These are phyloP conservation scores for Bradysia coprophila DNA, from an alignment of 1,140 invertebrate species.

Conservation along the genomic window DNA sequence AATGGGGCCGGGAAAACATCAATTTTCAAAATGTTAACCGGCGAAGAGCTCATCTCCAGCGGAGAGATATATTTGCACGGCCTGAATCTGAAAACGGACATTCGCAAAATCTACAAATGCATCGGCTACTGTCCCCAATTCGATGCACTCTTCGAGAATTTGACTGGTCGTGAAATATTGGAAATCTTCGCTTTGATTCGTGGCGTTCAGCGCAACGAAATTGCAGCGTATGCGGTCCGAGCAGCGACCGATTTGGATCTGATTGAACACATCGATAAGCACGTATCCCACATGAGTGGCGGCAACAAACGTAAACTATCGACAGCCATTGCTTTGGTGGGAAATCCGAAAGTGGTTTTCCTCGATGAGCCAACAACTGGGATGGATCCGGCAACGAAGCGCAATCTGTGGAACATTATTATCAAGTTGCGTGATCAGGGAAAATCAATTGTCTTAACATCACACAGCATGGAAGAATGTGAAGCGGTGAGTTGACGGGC, in stretches of 20 bases:
- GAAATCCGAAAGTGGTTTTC: conserved; percentile 53
- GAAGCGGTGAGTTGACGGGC: too few species aligned
- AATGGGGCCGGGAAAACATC: conserved; percentile 76
- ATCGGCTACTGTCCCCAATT: conserved; percentile 72
- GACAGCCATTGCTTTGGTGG: conserved; percentile 78
- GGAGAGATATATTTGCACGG: conserved; percentile 32
- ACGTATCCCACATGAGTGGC: conserved; percentile 52
- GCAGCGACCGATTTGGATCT: conserved; percentile 26
- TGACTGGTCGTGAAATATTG: conserved; percentile 64
- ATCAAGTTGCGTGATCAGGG: conserved; percentile 35
- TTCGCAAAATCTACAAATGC: conserved; percentile 33
- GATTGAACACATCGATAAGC: conserved; percentile 25
- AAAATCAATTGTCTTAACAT: conserved; percentile 54
- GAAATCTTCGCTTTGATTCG: conserved; percentile 54
- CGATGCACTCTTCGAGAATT: conserved; percentile 61
- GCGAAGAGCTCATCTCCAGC: conserved; percentile 39
- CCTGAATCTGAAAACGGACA: conserved; percentile 28
- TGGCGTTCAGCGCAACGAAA: conserved; percentile 36
- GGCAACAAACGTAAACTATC: conserved; percentile 92
- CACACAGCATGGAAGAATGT: too few species aligned
- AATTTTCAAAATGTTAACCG: conserved; percentile 80
- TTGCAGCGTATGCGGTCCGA: conserved; percentile 19
- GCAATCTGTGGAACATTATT: conserved; percentile 58
- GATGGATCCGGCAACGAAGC: conserved; percentile 68
- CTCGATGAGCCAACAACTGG: conserved; percentile 71